Percentiles rank a stretch among this genome's conserved stretches.
Evolutionary conservation across 2,797 vertebrate species (phyloP).

Genomic region (Enteromius paludinosus): DNA sequence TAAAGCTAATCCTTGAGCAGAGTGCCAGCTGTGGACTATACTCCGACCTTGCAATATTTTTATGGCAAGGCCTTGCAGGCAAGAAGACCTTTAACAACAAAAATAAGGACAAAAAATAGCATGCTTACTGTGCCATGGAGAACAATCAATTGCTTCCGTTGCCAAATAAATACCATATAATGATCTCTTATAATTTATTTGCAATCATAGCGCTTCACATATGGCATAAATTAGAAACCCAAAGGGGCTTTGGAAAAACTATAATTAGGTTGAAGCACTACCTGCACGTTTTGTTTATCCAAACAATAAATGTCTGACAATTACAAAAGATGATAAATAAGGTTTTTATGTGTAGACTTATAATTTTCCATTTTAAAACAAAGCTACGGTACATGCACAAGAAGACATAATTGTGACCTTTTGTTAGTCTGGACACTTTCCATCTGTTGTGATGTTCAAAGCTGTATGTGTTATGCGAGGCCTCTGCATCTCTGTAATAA

Average conservation of each 20-base stretch:
- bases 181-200: not conserved
- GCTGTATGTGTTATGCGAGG: not conserved
- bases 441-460: slow-evolving; percentile 9
- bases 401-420: not conserved
- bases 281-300: not conserved
- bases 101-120: not conserved
- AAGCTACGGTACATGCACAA: not conserved
- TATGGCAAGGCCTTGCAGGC: slow-evolving; percentile 22
- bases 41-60: slow-evolving; percentile 45
- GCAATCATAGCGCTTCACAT: not conserved
- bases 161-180: not conserved
- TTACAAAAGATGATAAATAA: not conserved
- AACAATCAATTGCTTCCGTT: not conserved
- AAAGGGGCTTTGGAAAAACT: not conserved
- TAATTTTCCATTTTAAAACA: not conserved
- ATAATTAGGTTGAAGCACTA: not conserved
- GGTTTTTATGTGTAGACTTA: not conserved
- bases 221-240: not conserved
- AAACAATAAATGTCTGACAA: not conserved
- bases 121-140: not conserved
- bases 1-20: slow-evolving; percentile 46
- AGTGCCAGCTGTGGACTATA: slow-evolving; percentile 21
- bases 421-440: slow-evolving; percentile 8
- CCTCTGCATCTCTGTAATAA: not conserved
- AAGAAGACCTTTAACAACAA: slow-evolving; percentile 3